These are phyloP conservation scores for Oncorhynchus nerka DNA, from an alignment of 2,113 vertebrate genomes.

Conservation along the genomic window DNA sequence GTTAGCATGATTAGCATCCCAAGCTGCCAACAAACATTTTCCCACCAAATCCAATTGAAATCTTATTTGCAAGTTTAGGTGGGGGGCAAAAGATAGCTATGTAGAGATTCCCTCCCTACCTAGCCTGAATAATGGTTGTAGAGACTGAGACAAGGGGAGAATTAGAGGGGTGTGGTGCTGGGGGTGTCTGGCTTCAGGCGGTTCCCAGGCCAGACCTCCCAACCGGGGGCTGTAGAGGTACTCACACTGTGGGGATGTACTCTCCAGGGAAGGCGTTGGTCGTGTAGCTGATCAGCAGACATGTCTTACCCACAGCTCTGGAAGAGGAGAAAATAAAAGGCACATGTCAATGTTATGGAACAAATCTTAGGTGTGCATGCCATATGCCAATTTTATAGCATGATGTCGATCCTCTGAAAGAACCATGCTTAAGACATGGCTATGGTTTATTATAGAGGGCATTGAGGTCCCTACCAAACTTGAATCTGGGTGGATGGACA, in stretches of 20 bases:
- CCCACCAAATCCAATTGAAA: background rate
- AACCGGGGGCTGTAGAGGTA: conserved; percentile 43
- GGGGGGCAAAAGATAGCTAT: background rate
- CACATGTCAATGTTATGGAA: background rate
- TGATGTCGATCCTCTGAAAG: no score
- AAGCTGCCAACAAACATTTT: no score
- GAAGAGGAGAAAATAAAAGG: conserved; percentile 19
- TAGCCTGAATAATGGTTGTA: background rate
- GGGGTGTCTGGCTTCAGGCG: no score
- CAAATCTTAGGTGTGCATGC: no score
- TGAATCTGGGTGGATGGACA: no score
- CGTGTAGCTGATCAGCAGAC: conserved; percentile 98
- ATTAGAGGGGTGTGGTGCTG: conserved; percentile 4
- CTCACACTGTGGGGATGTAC: conserved; percentile 99
- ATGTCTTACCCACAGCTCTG: conserved; percentile 99
- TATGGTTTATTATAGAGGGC: no score
- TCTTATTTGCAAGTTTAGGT: no score
- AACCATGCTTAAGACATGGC: no score
- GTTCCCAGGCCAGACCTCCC: background rate
- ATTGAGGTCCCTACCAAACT: no score
- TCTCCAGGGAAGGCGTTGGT: conserved; percentile 99
- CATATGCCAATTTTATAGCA: no score
- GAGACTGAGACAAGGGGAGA: background rate
- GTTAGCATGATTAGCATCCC: background rate
- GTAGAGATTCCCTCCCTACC: background rate